These are phyloP conservation scores for Tinea semifulvella DNA, from an alignment of 2,888 invertebrate species.

Conservation along the genomic window DNA sequence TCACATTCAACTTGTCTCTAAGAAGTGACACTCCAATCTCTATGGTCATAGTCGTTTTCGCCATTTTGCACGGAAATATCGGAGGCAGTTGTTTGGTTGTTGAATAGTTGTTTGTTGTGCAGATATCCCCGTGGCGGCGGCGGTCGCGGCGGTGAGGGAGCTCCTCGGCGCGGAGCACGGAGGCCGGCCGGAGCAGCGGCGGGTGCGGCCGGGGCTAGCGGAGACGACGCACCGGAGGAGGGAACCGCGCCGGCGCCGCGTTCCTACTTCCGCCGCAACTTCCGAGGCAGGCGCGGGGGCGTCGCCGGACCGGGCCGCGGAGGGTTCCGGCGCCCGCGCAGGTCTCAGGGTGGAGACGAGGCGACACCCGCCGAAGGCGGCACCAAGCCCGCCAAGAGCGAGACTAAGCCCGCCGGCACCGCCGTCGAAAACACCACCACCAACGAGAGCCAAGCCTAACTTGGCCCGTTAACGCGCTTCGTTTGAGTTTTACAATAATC, in stretches of 20 bases:
- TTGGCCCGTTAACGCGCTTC: too few species aligned
- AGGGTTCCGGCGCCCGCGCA: slow-evolving; percentile 24
- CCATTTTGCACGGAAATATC: too few species aligned
- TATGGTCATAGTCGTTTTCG: too few species aligned
- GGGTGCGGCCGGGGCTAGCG: slow-evolving; percentile 57
- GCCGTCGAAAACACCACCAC: slow-evolving; percentile 55
- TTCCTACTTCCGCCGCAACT: slow-evolving; percentile 78
- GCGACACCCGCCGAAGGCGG: slow-evolving; percentile 27
- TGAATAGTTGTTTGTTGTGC: too few species aligned
- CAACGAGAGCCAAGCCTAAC: slow-evolving; percentile 62
- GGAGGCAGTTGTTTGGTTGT: too few species aligned
- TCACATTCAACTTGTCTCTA: too few species aligned
- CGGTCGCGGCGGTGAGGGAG: slow-evolving; percentile 58
- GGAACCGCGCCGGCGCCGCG: slow-evolving; percentile 52
- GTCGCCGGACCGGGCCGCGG: slow-evolving; percentile 22
- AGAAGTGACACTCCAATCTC: too few species aligned
- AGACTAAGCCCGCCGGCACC: slow-evolving; percentile 44
- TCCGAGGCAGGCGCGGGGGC: slow-evolving; percentile 70
- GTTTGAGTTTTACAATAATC: too few species aligned
- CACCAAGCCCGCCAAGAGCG: slow-evolving; percentile 24
- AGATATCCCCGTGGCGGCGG: slow-evolving; percentile 23
- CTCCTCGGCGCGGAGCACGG: slow-evolving; percentile 69
- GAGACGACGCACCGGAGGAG: slow-evolving; percentile 46
- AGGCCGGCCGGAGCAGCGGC: slow-evolving; percentile 57
- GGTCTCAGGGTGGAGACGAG: slow-evolving; percentile 31